Base-by-base conservation (phyloP, 2,797 vertebrate genomes). In the Carapus acus region DNA sequence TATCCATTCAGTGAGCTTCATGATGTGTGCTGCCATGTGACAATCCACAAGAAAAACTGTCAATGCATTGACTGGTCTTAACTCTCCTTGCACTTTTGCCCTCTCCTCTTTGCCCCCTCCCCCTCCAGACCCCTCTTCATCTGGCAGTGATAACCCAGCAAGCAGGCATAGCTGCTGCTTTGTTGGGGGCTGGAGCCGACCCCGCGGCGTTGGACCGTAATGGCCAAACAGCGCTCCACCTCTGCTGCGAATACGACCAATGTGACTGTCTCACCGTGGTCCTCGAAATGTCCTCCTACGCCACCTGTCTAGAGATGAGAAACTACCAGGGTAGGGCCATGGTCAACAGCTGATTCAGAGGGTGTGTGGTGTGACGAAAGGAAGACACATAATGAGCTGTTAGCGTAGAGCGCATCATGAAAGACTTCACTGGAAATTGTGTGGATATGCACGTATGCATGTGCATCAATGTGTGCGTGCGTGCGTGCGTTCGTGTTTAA, bases 71-170 rank as follows among this genome's bases (percentile, higher is more conserved):
- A 23, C 47, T 62, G 68, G 42, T 62, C 40, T 70, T 40, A 74
- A 41, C 23, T 54, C 22, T 23, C 44, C 41, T 41, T 58, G 14
- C n/a, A n/a, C n/a, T n/a, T n/a, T n/a, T n/a, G n/a, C n/a, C n/a
- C n/a, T n/a, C n/a, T n/a, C n/a, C n/a, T n/a, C n/a, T n/a, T n/a
- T n/a, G n/a, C 56, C 27, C 58, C 20, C 29, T 48, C 36, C 17
- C 33, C 54, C 31, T n/a, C 22, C 67, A 96, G 93, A 94, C 93
- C 0, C 93, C 93, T 0, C 85, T 96, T 24, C 93, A 95, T 75
- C 74, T 94, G 78, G 91, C 92, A 0, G 89, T 94, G 58, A 93
- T 94, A 74, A 94, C 90, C 19, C 80, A 85, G 34, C 86, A 94
- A 66, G 66, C 78, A 0, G 34, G 50, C 1, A 67, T 94, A 53